These are phyloP conservation scores for Pterocles orientalis DNA, from an alignment of 2,113 vertebrate genomes.

Conservation along the genomic window DNA sequence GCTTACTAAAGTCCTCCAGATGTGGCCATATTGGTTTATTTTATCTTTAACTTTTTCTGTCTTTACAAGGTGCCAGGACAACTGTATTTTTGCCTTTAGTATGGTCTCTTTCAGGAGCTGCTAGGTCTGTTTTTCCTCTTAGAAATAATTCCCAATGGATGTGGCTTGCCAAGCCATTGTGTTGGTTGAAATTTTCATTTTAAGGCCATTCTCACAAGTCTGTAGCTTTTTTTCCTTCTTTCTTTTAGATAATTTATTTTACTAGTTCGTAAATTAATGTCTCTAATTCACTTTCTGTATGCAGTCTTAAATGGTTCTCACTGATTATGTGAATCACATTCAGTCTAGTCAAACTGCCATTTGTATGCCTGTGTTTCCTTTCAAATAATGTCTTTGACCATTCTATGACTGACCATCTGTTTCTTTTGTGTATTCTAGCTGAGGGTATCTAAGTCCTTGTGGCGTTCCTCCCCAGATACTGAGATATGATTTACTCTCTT, in stretches of 20 bases:
- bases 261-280: neutral
- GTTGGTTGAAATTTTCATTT: neutral
- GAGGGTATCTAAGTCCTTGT: neutral
- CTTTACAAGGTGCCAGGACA: neutral
- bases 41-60: neutral
- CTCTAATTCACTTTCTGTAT: neutral
- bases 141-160: neutral
- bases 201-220: neutral
- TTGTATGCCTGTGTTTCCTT: neutral
- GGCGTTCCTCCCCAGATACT: neutral
- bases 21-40: neutral
- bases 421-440: neutral
- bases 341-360: neutral
- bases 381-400: neutral
- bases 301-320: neutral
- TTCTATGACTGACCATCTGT: neutral
- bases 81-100: neutral
- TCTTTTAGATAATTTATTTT: neutral
- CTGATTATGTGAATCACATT: neutral
- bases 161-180: neutral
- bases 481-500: neutral
- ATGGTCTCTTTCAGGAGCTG: neutral
- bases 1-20: neutral
- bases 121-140: neutral
- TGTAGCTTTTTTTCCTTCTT: neutral